Evolutionary conservation across 2,113 vertebrate genomes (phyloP), one percentile per base, ranked within the genome.

Genomic region (Ptilonorhynchus violaceus): DNA sequence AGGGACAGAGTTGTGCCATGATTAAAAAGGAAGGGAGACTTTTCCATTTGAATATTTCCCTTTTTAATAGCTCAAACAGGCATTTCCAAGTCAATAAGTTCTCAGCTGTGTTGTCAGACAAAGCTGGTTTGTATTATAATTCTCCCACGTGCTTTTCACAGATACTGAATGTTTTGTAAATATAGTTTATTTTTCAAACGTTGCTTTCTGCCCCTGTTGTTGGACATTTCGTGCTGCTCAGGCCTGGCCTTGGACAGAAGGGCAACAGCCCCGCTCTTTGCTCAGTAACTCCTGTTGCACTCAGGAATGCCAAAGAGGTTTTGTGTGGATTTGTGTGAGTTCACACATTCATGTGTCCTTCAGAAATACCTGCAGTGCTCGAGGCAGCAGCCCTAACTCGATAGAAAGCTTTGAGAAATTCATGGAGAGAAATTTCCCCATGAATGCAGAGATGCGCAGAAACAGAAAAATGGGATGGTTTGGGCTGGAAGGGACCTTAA

Each of bases 31-130:
- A 24, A 64, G 55, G 76, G 22, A 44, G 64, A 58, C 14, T 89
- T 70, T 73, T 80, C 47, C 91, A 87, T 62, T 53, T 90, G 62
- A 92, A 89, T 80, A 67, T 52, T 56, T n/a, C 77, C 80, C 87
- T 90, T 67, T 92, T 81, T 95, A 95, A 92, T 58, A 86, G 53
- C 83, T 85, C 80, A 39, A 89, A 90, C 35, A 74, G 81, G 28
- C 92, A 97, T 95, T 97, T 95, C 90, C 93, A 93, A 50, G 33
- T 79, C 95, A 93, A 87, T 80, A 92, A 91, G 31, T 90, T 78
- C 94, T 60, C 41, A 83, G 80, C 59, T 91, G 31, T 33, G 75
- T 31, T 89, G 88, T 96, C 95, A 95, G 92, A 67, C 5, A 3
- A 58, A 85, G 52, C 87, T 89, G 93, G 56, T 85, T 94, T 74